These are phyloP conservation scores for Loris lydekkerianus DNA, from an alignment of 2,797 vertebrate species.

Conservation along the genomic window DNA sequence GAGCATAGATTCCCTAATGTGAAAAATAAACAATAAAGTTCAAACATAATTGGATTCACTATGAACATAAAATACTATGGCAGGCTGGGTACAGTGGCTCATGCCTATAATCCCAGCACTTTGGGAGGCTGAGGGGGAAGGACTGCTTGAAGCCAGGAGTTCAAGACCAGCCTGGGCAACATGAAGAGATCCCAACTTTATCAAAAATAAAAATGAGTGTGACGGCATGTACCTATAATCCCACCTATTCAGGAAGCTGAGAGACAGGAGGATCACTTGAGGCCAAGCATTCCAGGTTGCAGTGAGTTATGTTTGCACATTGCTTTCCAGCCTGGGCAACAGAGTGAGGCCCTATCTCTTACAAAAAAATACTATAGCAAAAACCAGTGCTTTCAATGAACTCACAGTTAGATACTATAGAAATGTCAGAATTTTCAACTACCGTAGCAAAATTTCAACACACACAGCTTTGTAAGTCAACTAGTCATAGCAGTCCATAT, in stretches of 20 bases:
- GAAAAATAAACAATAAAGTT: neutral
- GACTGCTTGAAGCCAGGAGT: neutral
- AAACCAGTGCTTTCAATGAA: neutral
- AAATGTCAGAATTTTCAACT: neutral
- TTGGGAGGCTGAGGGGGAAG: neutral
- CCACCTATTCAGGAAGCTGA: neutral
- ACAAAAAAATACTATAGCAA: neutral
- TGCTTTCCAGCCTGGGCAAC: too few relatives aligned
- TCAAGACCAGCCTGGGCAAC: neutral
- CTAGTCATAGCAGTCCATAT: neutral
- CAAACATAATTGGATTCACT: neutral
- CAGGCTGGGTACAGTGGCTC: neutral
- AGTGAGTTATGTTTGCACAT: neutral
- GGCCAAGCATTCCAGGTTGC: neutral
- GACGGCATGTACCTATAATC: neutral
- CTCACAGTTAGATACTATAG: neutral
- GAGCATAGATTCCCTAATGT: neutral
- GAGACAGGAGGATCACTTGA: neutral
- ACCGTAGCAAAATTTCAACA: neutral
- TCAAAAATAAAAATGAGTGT: neutral
- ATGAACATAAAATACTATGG: neutral
- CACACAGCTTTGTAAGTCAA: neutral
- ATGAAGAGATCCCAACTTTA: neutral
- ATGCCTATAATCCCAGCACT: neutral
- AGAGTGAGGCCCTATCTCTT: too few relatives aligned